Percentiles rank a stretch among this genome's conserved stretches.
Evolutionary conservation across 2,797 vertebrate species (phyloP).

Genomic region (Bradypodion ventrale): DNA sequence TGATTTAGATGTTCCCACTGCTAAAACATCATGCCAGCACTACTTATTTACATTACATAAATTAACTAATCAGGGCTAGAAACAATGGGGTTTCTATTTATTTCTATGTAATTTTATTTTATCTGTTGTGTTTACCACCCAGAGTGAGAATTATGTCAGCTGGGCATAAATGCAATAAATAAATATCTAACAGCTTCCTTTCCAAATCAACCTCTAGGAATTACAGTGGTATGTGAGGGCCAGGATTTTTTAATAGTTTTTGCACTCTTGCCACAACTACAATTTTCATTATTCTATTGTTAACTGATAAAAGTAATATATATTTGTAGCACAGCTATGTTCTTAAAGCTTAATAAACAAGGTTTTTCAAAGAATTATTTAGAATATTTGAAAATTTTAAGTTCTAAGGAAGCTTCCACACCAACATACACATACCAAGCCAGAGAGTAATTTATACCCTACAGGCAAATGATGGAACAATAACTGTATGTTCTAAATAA

Average conservation of each 20-base stretch:
- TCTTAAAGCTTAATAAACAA: neutral
- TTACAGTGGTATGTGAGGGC: neutral
- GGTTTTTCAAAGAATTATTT: neutral
- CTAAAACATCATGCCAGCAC: neutral
- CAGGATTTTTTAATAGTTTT: neutral
- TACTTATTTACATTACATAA: neutral
- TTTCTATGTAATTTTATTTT: no score
- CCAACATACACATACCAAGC: neutral
- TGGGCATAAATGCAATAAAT: no score
- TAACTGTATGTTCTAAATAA: neutral
- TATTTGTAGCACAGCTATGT: neutral
- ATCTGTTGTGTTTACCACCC: no score
- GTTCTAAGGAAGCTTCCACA: neutral
- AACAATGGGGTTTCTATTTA: no score
- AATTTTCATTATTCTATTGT: neutral
- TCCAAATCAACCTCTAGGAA: neutral
- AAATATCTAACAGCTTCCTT: neutral
- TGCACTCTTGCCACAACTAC: neutral
- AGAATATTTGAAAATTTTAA: neutral
- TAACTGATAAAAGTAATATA: neutral
- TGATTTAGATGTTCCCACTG: neutral
- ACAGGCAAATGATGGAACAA: constrained; percentile 21
- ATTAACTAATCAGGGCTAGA: neutral
- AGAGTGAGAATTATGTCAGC: no score
- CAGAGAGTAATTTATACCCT: constrained; percentile 18